Conservation (phyloP, 1,140 invertebrate species). For the Sogatella furcifera region DNA sequence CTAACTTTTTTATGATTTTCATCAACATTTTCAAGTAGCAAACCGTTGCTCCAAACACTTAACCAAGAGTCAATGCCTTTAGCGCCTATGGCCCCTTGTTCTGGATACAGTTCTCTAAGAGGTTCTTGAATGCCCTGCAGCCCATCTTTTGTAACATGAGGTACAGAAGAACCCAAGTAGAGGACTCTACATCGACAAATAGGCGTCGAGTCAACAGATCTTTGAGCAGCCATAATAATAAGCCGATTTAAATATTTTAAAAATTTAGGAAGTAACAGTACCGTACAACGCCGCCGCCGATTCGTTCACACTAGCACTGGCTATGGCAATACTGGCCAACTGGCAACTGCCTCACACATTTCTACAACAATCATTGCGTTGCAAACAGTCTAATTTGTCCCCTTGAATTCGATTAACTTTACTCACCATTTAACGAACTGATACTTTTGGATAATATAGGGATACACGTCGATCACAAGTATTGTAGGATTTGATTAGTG, state of each 20-base stretch:
- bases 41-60: constrained; percentile 93
- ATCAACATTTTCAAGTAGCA: constrained; percentile 92
- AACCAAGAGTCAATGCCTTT: constrained; percentile 95
- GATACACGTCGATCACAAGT: neutral
- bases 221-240: neutral
- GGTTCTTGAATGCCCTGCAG: constrained; percentile 96
- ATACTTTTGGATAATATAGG: neutral
- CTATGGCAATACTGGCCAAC: neutral
- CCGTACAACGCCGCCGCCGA: neutral
- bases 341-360: neutral
- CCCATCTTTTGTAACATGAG: constrained; percentile 94
- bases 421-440: neutral
- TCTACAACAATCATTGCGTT: neutral
- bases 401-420: neutral
- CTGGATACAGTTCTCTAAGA: constrained; percentile 88
- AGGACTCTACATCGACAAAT: constrained; percentile 95
- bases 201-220: constrained; percentile 58
- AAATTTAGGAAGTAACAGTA: neutral
- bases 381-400: neutral
- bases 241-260: neutral
- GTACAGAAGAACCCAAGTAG: constrained; percentile 94
- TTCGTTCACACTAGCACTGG: neutral
- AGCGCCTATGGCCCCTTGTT: constrained; percentile 71
- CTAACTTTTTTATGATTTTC: constrained; percentile 90
- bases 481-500: neutral